Conservation (phyloP, 92 coral and sea anemone genomes). For the Chrysogorgia sp. region DNA sequence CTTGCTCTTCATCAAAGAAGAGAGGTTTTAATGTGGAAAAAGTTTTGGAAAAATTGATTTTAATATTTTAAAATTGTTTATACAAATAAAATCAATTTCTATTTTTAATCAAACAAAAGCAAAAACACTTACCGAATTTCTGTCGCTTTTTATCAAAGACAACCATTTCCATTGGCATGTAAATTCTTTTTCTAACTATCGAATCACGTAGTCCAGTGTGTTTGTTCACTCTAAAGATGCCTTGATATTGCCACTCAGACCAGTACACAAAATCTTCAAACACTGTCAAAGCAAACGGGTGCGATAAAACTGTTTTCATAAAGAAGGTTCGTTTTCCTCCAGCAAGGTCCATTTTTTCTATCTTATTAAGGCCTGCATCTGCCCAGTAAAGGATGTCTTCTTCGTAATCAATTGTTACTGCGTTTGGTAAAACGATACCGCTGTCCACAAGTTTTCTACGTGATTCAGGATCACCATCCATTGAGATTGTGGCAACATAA, state of each 20-base stretch:
- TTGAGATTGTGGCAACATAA: slow-evolving; percentile 72
- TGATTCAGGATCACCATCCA: slow-evolving; percentile 79
- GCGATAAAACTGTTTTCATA: slow-evolving; percentile 22
- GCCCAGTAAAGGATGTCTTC: slow-evolving; percentile 78
- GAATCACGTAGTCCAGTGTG: slow-evolving; percentile 59
- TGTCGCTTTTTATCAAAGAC: slow-evolving; percentile 78
- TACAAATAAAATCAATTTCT: not conserved
- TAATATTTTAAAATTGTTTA: too few relatives aligned
- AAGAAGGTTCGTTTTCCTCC: slow-evolving; percentile 72
- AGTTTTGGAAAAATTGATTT: too few relatives aligned
- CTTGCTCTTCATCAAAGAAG: too few relatives aligned
- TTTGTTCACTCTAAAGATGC: slow-evolving; percentile 82
- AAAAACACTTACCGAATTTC: slow-evolving; percentile 66
- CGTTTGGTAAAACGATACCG: slow-evolving; percentile 80
- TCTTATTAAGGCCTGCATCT: slow-evolving; percentile 75
- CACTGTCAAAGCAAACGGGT: slow-evolving; percentile 77
- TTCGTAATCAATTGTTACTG: slow-evolving; percentile 79
- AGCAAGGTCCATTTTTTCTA: slow-evolving; percentile 70
- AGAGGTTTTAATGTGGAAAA: too few relatives aligned
- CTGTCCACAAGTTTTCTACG: slow-evolving; percentile 65
- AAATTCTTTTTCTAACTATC: slow-evolving; percentile 46
- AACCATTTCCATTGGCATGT: slow-evolving; percentile 80
- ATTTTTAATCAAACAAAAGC: not conserved
- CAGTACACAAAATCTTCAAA: slow-evolving; percentile 78
- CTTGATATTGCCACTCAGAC: slow-evolving; percentile 72